Evolutionary conservation across 2,888 invertebrate genomes (phyloP).

Genomic region (Drosophila suboccidentalis): DNA sequence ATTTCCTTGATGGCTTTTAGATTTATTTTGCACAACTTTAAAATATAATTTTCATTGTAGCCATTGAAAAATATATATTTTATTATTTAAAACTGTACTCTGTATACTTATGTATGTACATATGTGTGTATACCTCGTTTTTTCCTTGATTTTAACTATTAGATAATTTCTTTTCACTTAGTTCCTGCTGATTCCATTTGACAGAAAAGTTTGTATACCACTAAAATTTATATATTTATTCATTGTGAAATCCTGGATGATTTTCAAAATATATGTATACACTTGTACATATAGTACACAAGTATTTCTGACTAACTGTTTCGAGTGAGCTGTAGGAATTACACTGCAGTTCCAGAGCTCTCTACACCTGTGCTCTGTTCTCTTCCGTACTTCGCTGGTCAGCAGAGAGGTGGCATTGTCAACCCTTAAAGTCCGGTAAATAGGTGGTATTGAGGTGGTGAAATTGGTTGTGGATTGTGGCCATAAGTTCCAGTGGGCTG

Average conservation of each 20-base stretch:
- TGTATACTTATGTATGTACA: too few relatives aligned
- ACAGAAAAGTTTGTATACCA: background rate
- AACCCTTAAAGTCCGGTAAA: constrained; percentile 38
- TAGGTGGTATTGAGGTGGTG: constrained; percentile 8
- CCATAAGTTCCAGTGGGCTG: background rate
- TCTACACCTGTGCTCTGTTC: constrained; percentile 53
- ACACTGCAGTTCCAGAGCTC: constrained; percentile 32
- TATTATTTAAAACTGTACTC: background rate
- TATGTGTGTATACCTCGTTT: background rate
- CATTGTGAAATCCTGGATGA: background rate
- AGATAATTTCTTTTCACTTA: background rate
- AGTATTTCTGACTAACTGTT: constrained; percentile 26
- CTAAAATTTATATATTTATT: background rate
- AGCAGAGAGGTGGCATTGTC: constrained; percentile 8
- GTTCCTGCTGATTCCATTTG: background rate
- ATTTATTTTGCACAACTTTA: background rate
- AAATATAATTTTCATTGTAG: background rate
- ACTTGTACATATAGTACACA: background rate
- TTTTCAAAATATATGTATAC: background rate
- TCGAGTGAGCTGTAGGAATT: constrained; percentile 22
- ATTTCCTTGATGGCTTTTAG: background rate
- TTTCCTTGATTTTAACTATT: background rate
- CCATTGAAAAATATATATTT: background rate
- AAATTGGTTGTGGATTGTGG: constrained; percentile 2
- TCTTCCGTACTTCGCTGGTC: constrained; percentile 18